Percentiles rank a stretch among this genome's conserved stretches.
Conservation (phyloP, 2,113 vertebrate species). For the Caranx melampygus region DNA sequence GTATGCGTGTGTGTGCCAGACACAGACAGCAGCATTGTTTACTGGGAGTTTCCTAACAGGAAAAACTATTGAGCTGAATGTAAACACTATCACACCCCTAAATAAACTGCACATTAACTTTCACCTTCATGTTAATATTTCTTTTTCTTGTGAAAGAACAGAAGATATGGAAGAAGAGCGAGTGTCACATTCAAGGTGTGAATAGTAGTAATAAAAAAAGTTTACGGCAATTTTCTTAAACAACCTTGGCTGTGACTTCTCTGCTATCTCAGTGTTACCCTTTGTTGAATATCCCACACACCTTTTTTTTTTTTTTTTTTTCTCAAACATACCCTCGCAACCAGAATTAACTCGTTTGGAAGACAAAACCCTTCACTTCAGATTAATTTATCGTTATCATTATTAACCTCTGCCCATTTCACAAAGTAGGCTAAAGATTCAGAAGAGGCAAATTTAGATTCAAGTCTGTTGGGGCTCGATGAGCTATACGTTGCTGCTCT, state of each 20-base stretch:
- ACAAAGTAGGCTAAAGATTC: constrained; percentile 66
- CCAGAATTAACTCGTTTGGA: constrained; percentile 48
- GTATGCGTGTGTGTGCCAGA: not conserved
- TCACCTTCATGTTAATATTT: not conserved
- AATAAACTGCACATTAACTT: constrained; percentile 1
- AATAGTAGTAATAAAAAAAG: not conserved
- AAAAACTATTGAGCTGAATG: constrained; percentile 13
- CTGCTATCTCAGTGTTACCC: constrained; percentile 10
- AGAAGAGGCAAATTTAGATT: constrained; percentile 48
- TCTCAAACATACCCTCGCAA: constrained; percentile 5
- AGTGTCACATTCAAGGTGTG: not conserved
- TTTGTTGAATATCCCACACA: constrained; percentile 31
- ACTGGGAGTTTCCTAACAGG: constrained; percentile 11
- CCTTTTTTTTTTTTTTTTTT: constrained; percentile 8
- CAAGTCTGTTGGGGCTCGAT: constrained; percentile 13
- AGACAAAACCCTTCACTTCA: constrained; percentile 26
- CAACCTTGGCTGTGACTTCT: constrained; percentile 37
- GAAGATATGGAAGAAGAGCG: not conserved
- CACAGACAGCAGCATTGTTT: constrained; percentile 11
- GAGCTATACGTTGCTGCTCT: constrained; percentile 53
- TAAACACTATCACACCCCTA: not conserved
- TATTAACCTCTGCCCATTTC: constrained; percentile 72
- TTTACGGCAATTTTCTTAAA: constrained; percentile 9
- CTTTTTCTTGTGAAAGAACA: not conserved
- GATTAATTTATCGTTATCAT: constrained; percentile 67